Conservation (phyloP, 2,888 invertebrate species). For the Hyposoter dolosus region DNA sequence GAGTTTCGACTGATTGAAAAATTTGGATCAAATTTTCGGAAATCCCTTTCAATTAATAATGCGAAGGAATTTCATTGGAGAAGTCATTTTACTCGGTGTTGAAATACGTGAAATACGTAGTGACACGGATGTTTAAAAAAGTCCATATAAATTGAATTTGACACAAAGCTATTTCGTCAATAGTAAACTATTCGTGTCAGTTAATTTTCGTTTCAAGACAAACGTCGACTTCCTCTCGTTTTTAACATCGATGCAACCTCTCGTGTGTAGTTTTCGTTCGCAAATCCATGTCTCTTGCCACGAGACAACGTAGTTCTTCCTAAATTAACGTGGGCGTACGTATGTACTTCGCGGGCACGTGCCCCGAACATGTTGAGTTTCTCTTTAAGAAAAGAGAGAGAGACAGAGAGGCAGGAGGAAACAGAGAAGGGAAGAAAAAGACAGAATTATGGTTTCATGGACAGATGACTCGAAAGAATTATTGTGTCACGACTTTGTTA, state of each 20-base stretch:
- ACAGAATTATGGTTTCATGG: constrained; percentile 60
- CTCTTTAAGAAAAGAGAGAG: constrained; percentile 56
- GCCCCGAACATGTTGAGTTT: constrained; percentile 71
- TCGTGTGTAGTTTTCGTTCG: constrained; percentile 78
- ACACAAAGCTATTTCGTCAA: constrained; percentile 40
- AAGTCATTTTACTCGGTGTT: not conserved
- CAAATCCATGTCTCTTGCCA: constrained; percentile 80
- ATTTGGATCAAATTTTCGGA: too few relatives aligned
- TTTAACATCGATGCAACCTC: constrained; percentile 66
- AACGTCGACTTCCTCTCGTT: constrained; percentile 68
- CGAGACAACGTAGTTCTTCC: constrained; percentile 68
- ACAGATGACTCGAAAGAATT: constrained; percentile 69
- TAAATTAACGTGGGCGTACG: constrained; percentile 79
- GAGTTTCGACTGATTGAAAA: too few relatives aligned
- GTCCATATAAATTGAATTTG: constrained; percentile 32
- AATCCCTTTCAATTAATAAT: not conserved
- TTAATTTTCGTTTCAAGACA: constrained; percentile 56
- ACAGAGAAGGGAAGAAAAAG: constrained; percentile 9
- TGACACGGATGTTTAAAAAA: not conserved
- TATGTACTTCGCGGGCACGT: constrained; percentile 76
- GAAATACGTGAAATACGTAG: not conserved
- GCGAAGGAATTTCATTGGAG: not conserved
- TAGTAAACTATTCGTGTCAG: constrained; percentile 55
- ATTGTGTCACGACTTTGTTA: constrained; percentile 65
- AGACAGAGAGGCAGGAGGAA: constrained; percentile 14